Percentiles rank a stretch among this genome's conserved stretches.
Conservation (phyloP, 2,113 vertebrate species). For the Phyllostomus discolor region DNA sequence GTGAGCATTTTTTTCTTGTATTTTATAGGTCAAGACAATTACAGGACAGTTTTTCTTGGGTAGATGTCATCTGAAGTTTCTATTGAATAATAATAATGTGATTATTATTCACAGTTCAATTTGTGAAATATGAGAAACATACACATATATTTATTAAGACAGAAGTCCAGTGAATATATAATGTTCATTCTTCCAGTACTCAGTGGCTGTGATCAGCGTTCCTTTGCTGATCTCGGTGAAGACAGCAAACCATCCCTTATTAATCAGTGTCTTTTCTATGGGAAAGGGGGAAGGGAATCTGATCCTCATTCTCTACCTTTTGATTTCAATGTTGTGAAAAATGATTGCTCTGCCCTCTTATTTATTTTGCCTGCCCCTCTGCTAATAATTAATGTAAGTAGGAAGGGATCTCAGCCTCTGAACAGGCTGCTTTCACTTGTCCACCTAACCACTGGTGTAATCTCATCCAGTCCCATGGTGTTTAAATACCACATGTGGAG, state of each 20-base stretch:
- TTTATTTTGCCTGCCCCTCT: neutral
- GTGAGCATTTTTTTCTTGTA: neutral
- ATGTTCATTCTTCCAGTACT: neutral
- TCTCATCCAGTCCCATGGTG: neutral
- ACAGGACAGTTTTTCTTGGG: neutral
- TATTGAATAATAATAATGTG: conserved; percentile 1
- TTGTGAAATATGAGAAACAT: neutral
- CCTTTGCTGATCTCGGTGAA: neutral
- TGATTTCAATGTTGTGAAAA: neutral
- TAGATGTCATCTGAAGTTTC: neutral
- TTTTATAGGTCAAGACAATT: neutral
- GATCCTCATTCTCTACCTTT: neutral
- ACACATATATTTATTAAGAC: neutral
- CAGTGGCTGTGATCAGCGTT: neutral
- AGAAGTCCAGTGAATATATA: neutral
- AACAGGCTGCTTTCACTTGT: neutral
- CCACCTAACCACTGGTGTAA: neutral
- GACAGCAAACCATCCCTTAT: neutral
- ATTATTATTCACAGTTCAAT: neutral
- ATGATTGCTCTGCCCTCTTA: neutral
- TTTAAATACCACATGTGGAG: neutral
- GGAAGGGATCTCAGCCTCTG: neutral
- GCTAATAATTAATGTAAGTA: neutral
- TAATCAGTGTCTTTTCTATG: neutral
- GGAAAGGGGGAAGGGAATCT: neutral